Percentiles rank a stretch among this genome's conserved stretches.
Conservation (phyloP, 2,888 invertebrate genomes). For the Sminthurides aquaticus region DNA sequence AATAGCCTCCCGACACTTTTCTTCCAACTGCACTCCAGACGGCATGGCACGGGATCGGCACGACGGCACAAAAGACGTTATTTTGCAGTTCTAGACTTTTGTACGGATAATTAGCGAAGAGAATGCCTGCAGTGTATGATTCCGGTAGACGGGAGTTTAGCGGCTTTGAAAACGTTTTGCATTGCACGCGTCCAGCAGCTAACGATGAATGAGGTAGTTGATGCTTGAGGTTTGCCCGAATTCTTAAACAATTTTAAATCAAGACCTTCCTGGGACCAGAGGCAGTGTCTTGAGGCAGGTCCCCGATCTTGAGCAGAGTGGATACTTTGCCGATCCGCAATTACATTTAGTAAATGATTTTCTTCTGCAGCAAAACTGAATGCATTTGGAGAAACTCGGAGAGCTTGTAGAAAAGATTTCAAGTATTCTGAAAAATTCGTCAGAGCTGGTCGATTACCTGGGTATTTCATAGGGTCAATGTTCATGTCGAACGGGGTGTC, state of each 20-base stretch:
- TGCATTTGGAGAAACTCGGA: not conserved
- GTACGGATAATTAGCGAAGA: not conserved
- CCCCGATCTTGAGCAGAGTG: not conserved
- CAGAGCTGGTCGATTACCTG: not conserved
- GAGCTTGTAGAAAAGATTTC: not conserved
- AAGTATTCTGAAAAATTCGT: not conserved
- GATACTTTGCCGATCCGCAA: not conserved
- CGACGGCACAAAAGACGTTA: not conserved
- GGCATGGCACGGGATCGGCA: not conserved
- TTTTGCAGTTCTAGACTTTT: not conserved
- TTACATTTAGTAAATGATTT: not conserved
- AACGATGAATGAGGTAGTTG: not conserved
- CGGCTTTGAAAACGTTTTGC: not conserved
- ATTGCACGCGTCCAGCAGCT: not conserved
- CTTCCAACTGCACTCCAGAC: too few species aligned
- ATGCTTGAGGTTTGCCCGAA: too few species aligned
- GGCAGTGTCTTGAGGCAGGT: not conserved
- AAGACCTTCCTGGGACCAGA: not conserved
- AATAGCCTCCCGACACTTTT: too few species aligned
- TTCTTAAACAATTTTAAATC: not conserved
- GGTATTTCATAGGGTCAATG: not conserved
- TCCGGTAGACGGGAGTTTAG: not conserved
- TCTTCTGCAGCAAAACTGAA: not conserved
- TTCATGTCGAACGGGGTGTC: not conserved
- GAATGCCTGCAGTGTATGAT: not conserved